Evolutionary conservation across 2,888 invertebrate genomes (phyloP), one percentile per base, ranked within the genome.

Genomic region (Poecilus cupreus): DNA sequence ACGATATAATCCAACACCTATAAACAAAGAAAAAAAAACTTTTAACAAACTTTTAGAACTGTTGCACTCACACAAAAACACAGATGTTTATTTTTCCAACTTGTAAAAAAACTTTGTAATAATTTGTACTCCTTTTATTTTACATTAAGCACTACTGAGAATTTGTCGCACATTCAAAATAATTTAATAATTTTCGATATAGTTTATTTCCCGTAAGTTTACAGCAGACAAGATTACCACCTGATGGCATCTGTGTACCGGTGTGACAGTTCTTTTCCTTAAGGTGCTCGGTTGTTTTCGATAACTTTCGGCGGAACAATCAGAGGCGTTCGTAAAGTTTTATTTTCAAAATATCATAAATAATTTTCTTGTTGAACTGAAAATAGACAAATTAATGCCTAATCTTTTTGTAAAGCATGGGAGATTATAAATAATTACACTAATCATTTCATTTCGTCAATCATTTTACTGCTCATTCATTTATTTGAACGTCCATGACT

Each of bases 221-320:
- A 37, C 18, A 16, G 37, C 37, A 13, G 6, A 60, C 64, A 37
- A 37, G 16, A 37, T 37, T 32, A 68, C 72, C 72, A 72, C 72
- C 78, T 46, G 60, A 39, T 39, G 24, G 20, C 54, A n/a, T 11
- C 72, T 70, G n/a, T 76, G 57, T 64, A 80, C 72, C 80, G 80
- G 72, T 80, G 49, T 74, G 79, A 79, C 70, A 80, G 72, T 64
- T 46, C 46, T 11, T 39, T 78, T 64, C 64, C 78, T 77, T 26
- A 46, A 78, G 64, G 24, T 22, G 1, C 0, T 80, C 80, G 80
- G 80, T 2, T n/a, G 8, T 22, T 24, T 20, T 78, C 78, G 78
- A 13, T 6, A 20, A 60, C 5, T 10, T n/a, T 78, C 78, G 78
- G 22, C 18, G 32, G 32, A 6, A 32, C 6, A 13, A 4, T 3